A percentile compares a stretch with the other conserved stretches of the same genome.
These are phyloP conservation scores for Papilio protenor DNA, from an alignment of 2,888 invertebrate species.

Conservation along the genomic window DNA sequence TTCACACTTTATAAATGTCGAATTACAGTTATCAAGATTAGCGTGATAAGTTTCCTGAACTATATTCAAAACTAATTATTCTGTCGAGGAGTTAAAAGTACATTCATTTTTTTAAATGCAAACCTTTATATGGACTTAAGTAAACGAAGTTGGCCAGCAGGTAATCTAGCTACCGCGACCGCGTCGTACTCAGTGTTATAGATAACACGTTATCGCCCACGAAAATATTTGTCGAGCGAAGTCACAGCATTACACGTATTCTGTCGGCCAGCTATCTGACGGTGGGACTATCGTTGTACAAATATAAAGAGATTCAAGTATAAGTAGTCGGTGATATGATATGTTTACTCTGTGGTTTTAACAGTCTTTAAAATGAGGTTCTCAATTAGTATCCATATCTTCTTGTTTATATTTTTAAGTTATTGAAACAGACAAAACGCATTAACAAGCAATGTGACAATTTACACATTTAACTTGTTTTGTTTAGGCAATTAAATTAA, in stretches of 20 bases:
- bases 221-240: conserved; percentile 32
- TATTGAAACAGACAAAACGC: too few species aligned
- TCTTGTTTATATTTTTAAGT: too few species aligned
- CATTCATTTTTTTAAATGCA: background rate
- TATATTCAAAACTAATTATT: too few species aligned
- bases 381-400: background rate
- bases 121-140: background rate
- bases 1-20: background rate
- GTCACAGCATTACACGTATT: conserved; percentile 10
- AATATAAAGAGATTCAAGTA: background rate
- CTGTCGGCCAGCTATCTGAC: background rate
- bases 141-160: background rate
- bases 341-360: background rate
- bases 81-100: background rate
- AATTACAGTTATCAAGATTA: background rate
- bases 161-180: background rate
- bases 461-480: too few species aligned
- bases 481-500: too few species aligned
- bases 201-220: conserved; percentile 2
- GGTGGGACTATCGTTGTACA: background rate
- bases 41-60: background rate
- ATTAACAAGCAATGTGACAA: too few species aligned
- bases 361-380: background rate
- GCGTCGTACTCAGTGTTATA: background rate
- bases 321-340: background rate